These are phyloP conservation scores for Euphydryas editha DNA, from an alignment of 2,888 invertebrate genomes.

Conservation along the genomic window DNA sequence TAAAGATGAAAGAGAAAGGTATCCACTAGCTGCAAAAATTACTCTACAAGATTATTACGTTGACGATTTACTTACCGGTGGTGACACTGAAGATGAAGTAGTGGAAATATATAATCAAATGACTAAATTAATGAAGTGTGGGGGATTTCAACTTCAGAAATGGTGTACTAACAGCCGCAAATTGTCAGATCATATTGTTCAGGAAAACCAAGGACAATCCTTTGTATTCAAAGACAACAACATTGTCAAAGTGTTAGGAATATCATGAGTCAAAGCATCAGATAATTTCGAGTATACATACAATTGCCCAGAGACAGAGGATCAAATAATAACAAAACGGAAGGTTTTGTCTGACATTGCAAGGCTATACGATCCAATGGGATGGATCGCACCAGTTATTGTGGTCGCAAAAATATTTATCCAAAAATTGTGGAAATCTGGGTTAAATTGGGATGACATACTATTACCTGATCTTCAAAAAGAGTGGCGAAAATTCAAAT, in stretches of 20 bases:
- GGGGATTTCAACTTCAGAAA: conserved; percentile 48
- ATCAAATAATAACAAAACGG: conserved; percentile 31
- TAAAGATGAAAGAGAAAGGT: conserved; percentile 28
- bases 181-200: conserved; percentile 22
- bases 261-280: conserved; percentile 24
- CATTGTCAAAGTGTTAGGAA: conserved; percentile 40
- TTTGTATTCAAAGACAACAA: conserved; percentile 39
- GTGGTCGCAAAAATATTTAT: conserved; percentile 39
- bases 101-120: conserved; percentile 41
- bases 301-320: conserved; percentile 25
- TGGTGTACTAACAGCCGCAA: conserved; percentile 38
- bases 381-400: conserved; percentile 40
- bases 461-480: conserved; percentile 29
- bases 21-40: conserved; percentile 30
- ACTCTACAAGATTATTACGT: conserved; percentile 35
- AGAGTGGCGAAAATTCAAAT: conserved; percentile 26
- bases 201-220: conserved; percentile 18
- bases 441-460: conserved; percentile 43
- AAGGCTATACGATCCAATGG: conserved; percentile 40
- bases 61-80: conserved; percentile 43
- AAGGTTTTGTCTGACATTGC: conserved; percentile 40
- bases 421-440: conserved; percentile 43
- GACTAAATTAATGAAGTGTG: conserved; percentile 41
- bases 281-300: conserved; percentile 34
- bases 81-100: conserved; percentile 36